phyloP scores from a whole-genome alignment of 2,797 vertebrate species.

The Parauchenoglanis ngamensis region DNA sequence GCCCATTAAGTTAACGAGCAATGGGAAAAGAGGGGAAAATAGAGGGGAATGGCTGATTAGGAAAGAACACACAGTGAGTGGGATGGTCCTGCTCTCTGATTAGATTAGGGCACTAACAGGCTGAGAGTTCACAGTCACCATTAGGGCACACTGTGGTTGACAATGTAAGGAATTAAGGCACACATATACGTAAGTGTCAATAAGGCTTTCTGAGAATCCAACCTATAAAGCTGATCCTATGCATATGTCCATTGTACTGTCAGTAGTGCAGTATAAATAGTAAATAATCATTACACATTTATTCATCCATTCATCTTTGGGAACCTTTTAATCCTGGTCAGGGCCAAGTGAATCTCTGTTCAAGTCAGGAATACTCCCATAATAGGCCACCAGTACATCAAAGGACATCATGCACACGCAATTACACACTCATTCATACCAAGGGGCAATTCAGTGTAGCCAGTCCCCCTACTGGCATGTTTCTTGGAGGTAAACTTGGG shows the following conservation, averaged over 20 bases:
- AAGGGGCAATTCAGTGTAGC: not conserved
- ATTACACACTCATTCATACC: not conserved
- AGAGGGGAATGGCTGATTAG: constrained; percentile 57
- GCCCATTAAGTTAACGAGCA: constrained; percentile 55
- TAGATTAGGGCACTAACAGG: constrained; percentile 54
- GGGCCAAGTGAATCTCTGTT: not conserved
- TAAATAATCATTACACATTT: not conserved
- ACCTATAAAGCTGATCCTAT: not conserved
- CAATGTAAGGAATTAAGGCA: constrained; percentile 14
- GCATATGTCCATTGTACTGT: not conserved
- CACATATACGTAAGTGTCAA: not conserved
- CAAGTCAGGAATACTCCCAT: not conserved
- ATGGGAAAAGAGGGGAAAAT: constrained; percentile 53
- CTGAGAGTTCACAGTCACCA: constrained; percentile 33
- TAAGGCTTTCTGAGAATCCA: too few relatives aligned
- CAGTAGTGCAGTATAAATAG: too few relatives aligned
- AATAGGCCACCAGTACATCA: not conserved
- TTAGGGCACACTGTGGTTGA: constrained; percentile 30
- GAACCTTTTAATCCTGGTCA: not conserved
- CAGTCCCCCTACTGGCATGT: not conserved
- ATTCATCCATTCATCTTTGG: not conserved
- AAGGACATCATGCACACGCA: not conserved
- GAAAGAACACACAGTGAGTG: constrained; percentile 52
- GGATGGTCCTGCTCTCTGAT: constrained; percentile 54
- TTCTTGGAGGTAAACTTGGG: not conserved